phyloP scores from a whole-genome alignment of 2,888 invertebrate species.

The Rotaria magnacalcarata region DNA sequence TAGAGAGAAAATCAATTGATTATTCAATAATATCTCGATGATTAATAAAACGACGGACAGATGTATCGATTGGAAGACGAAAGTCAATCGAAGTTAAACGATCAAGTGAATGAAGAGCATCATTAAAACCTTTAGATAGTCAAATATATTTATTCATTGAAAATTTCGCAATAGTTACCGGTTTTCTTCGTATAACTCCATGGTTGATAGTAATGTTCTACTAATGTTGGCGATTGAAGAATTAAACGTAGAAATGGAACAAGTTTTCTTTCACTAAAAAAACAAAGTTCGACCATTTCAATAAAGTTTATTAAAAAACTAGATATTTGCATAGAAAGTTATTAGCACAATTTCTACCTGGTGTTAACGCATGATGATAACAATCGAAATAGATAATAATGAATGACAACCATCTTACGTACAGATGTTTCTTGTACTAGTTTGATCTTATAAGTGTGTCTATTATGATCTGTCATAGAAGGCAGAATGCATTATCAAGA shows the following conservation, averaged over 20 bases:
- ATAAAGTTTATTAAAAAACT: no score
- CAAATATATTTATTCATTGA: not conserved
- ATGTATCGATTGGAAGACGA: conserved; percentile 88
- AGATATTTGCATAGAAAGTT: no score
- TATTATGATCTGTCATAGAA: no score
- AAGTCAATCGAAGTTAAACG: conserved; percentile 77
- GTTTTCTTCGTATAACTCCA: conserved; percentile 90
- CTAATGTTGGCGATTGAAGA: conserved; percentile 69
- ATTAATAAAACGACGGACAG: conserved; percentile 69
- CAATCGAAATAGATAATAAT: no score
- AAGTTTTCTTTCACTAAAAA: conserved; percentile 75
- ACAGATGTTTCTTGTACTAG: no score
- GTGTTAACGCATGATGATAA: no score
- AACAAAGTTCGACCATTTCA: no score
- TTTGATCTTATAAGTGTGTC: no score
- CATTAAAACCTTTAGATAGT: conserved; percentile 75
- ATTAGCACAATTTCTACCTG: no score
- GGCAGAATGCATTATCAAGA: no score
- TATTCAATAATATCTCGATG: not conserved
- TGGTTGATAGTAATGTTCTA: conserved; percentile 62
- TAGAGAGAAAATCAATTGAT: not conserved
- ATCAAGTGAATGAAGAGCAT: conserved; percentile 83
- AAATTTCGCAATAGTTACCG: conserved; percentile 67
- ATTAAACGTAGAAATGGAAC: conserved; percentile 89
- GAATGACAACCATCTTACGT: no score